These are phyloP conservation scores for Hippocampus comes DNA, from an alignment of 2,113 vertebrate genomes.

Conservation along the genomic window DNA sequence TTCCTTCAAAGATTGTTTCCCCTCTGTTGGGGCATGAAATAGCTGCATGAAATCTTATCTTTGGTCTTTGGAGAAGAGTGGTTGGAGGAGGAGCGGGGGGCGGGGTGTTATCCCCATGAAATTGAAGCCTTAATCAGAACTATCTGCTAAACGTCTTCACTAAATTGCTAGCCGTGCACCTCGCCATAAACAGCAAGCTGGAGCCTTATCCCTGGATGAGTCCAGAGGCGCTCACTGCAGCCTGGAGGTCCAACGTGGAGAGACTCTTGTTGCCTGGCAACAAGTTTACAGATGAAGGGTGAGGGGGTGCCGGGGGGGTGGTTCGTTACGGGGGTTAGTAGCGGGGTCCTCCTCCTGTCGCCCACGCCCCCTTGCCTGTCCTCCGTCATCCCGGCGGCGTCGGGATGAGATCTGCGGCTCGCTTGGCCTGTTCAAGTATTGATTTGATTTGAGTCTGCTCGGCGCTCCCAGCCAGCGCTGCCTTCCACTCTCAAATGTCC, in stretches of 20 bases:
- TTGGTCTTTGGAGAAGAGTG: slow-evolving; percentile 7
- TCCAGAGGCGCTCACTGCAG: slow-evolving; percentile 68
- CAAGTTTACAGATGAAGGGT: slow-evolving; percentile 58
- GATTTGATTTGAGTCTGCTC: slow-evolving; percentile 36
- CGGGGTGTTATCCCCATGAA: slow-evolving; percentile 18
- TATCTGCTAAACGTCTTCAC: slow-evolving; percentile 38
- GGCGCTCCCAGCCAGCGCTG: background rate
- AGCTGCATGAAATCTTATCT: background rate
- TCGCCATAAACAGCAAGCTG: slow-evolving; percentile 45
- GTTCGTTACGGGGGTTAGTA: slow-evolving; percentile 24
- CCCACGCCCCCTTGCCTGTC: slow-evolving; percentile 48
- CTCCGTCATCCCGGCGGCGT: slow-evolving; percentile 54
- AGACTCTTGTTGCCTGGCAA: slow-evolving; percentile 75
- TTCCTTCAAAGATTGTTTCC: slow-evolving; percentile 37
- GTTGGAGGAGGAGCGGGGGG: background rate
- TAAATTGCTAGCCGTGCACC: slow-evolving; percentile 27
- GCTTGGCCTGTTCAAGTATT: slow-evolving; percentile 51
- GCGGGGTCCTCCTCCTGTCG: slow-evolving; percentile 52
- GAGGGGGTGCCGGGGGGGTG: slow-evolving; percentile 15
- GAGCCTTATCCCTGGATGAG: slow-evolving; percentile 53
- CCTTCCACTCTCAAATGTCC: slow-evolving; percentile 11
- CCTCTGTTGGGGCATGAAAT: slow-evolving; percentile 13
- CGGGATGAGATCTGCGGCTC: slow-evolving; percentile 49
- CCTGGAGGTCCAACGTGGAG: slow-evolving; percentile 63
- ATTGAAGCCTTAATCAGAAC: slow-evolving; percentile 40